Conservation (phyloP, 2,797 vertebrate species). For the Leuciscus waleckii region DNA sequence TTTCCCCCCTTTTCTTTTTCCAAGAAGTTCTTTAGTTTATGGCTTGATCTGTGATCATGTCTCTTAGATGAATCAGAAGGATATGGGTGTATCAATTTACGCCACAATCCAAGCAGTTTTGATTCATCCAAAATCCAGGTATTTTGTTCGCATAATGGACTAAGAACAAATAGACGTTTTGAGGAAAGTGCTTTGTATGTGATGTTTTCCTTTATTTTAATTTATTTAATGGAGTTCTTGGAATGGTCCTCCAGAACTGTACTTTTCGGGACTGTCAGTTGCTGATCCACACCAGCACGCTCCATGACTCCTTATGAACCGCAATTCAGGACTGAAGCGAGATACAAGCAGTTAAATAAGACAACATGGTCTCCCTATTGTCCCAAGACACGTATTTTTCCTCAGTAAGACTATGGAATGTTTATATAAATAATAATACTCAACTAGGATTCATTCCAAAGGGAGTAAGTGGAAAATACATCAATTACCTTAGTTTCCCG, state of each 20-base stretch:
- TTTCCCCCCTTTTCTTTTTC: not conserved
- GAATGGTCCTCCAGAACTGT: slow-evolving; percentile 25
- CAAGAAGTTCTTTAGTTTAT: not conserved
- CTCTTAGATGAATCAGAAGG: not conserved
- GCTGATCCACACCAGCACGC: slow-evolving; percentile 61
- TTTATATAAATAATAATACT: not conserved
- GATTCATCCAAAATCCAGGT: not conserved
- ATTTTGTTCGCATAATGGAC: not conserved
- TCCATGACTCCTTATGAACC: slow-evolving; percentile 44
- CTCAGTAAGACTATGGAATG: not conserved
- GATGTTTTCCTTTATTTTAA: not conserved
- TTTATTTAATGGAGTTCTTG: slow-evolving; percentile 13
- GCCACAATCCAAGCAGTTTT: not conserved
- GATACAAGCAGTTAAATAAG: slow-evolving; percentile 15
- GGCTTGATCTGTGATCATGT: not conserved
- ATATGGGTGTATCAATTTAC: not conserved
- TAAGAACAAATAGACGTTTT: not conserved
- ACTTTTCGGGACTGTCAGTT: slow-evolving; percentile 14
- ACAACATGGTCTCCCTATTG: not conserved
- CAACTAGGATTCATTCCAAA: not conserved
- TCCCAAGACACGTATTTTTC: not conserved
- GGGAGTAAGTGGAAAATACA: not conserved
- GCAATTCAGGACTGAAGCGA: slow-evolving; percentile 46
- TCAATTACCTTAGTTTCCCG: slow-evolving; percentile 18
- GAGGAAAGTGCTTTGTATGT: not conserved